phyloP scores from a whole-genome alignment of 2,113 vertebrate species.

The Carettochelys insculpta region DNA sequence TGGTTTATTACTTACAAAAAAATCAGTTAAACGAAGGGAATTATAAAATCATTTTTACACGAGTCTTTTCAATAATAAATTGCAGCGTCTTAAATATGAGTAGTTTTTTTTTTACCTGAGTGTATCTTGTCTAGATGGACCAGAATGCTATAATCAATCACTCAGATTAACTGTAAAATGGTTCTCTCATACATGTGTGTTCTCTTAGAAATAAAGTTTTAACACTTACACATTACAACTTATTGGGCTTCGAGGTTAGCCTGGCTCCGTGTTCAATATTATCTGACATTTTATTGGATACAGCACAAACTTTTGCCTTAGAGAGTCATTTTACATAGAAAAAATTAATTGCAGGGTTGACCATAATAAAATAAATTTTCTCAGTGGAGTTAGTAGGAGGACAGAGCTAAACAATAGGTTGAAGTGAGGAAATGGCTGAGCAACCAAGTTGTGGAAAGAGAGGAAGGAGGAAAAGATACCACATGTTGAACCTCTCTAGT shows the following conservation, averaged over 20 bases:
- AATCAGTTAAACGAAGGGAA: conserved; percentile 62
- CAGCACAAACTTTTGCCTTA: conserved; percentile 72
- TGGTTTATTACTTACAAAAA: conserved; percentile 55
- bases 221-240: conserved; percentile 77
- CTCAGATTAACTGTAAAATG: conserved; percentile 65
- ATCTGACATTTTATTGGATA: conserved; percentile 75
- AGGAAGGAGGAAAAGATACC: background rate
- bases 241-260: conserved; percentile 66
- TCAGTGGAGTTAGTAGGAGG: background rate
- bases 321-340: conserved; percentile 66
- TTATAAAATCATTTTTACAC: conserved; percentile 73
- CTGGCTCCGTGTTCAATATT: conserved; percentile 68
- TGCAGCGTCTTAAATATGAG: conserved; percentile 74
- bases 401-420: background rate
- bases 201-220: conserved; percentile 75
- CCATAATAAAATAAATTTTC: conserved; percentile 32
- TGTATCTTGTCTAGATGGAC: conserved; percentile 74
- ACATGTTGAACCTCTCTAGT: no score
- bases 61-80: conserved; percentile 76
- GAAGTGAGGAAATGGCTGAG: background rate
- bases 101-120: conserved; percentile 77
- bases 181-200: conserved; percentile 71
- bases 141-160: conserved; percentile 72
- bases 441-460: background rate
- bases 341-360: conserved; percentile 68